These are phyloP conservation scores for Ctenoplectra terminalis DNA, from an alignment of 1,140 invertebrate genomes.

Conservation along the genomic window DNA sequence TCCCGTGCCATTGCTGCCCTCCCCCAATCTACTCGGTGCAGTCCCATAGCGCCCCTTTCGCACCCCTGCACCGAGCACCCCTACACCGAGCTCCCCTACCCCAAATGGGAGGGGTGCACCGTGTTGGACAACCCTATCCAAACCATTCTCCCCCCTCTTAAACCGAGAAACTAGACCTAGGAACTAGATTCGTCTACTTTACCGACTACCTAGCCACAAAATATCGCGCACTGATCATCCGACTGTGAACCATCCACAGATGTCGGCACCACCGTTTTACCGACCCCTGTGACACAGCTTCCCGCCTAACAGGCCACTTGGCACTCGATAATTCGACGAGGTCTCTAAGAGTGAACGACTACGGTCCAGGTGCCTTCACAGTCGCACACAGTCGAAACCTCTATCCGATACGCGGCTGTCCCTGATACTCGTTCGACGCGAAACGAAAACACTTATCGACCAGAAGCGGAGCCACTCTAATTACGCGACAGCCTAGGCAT, in stretches of 20 bases:
- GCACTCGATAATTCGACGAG: conserved; percentile 40
- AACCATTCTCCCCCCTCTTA: not conserved
- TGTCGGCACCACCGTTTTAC: conserved; percentile 73
- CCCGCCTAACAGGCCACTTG: conserved; percentile 40
- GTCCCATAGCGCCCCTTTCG: conserved; percentile 32
- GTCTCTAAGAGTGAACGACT: not conserved
- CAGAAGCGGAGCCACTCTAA: conserved; percentile 27
- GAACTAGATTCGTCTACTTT: conserved; percentile 70
- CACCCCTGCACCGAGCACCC: conserved; percentile 36
- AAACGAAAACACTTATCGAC: conserved; percentile 10
- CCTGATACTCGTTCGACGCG: not conserved
- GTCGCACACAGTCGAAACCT: not conserved
- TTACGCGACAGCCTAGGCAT: conserved; percentile 19
- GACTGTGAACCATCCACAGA: conserved; percentile 66
- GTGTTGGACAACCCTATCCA: conserved; percentile 73
- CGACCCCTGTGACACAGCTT: conserved; percentile 58
- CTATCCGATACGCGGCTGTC: not conserved
- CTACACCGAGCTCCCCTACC: too few relatives aligned
- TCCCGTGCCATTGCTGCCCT: conserved; percentile 22
- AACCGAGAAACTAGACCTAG: conserved; percentile 56
- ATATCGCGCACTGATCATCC: conserved; percentile 38
- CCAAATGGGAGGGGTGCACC: not conserved
- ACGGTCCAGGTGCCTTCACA: not conserved
- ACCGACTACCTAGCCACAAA: conserved; percentile 73
- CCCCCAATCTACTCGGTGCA: not conserved